Percentiles rank a stretch among this genome's conserved stretches.
Conservation (phyloP, 1,140 invertebrate species). For the Acromyrmex echinatior region DNA sequence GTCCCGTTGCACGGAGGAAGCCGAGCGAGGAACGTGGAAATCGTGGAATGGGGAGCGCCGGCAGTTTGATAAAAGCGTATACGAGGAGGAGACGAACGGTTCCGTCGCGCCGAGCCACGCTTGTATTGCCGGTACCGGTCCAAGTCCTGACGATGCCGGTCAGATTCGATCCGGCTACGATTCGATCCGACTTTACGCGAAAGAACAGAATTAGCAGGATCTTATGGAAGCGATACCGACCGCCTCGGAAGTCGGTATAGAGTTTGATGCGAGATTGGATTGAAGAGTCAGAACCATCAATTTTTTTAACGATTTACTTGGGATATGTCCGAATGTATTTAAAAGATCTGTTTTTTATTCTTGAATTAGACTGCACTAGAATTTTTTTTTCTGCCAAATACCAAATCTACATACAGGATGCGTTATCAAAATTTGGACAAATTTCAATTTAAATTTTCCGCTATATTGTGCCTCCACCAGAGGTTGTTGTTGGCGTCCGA, state of each 20-base stretch:
- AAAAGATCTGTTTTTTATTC: no score
- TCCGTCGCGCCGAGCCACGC: neutral
- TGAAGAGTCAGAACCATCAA: neutral
- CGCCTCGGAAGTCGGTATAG: neutral
- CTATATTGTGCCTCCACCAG: no score
- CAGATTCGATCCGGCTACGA: constrained; percentile 21
- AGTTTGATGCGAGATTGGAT: neutral
- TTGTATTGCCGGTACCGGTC: constrained; percentile 17
- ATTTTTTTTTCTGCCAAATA: no score
- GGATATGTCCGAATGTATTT: neutral
- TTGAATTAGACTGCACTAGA: no score
- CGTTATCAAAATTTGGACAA: no score
- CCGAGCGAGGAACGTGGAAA: constrained; percentile 48
- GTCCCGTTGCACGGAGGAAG: constrained; percentile 68
- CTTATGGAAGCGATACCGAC: neutral
- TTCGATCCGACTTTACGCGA: constrained; percentile 1
- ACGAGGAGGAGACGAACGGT: constrained; percentile 41
- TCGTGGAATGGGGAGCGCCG: constrained; percentile 37
- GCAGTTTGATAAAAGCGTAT: constrained; percentile 54
- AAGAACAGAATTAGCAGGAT: neutral
- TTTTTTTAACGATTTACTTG: neutral
- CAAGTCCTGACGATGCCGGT: constrained; percentile 6
- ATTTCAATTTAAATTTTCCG: no score
- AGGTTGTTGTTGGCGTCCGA: no score
- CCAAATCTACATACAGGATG: no score